Base-by-base conservation (phyloP, 2,888 invertebrate species). In the Leptinotarsa haldemani region DNA sequence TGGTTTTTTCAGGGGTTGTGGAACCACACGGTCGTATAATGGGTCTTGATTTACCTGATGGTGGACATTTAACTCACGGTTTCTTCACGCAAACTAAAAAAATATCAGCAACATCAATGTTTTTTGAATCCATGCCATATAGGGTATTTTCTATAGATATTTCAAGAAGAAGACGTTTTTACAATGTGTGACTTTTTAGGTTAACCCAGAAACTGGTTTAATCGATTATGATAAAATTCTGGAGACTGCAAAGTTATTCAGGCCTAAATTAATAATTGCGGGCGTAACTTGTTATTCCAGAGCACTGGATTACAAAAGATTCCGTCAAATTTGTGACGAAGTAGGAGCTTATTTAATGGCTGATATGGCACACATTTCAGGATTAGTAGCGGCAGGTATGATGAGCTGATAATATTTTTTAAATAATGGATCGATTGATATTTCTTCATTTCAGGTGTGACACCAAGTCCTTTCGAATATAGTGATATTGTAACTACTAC, bases 41-140 rank as follows among this genome's bases (percentile, higher is more conserved):
- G 99, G 95, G 97, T 0, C 88, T 99, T 69, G 97, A 99, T 88
- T 89, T 99, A 74, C 97, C 98, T 1, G 98, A 99, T 86, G 99
- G 99, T 80, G 99, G 99, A 0, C 99, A 99, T 88, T 91, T 97
- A 77, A 96, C 96, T 5, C 97, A 97, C 82, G 94, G 94, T 40
- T 98, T 98, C 88, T 95, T 96, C 89, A 98, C 98, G 0, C 90
- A 93, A 9, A 93, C 90, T 12, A 97, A 96, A 87, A 96, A 95
- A 88, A 95, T 99, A 74, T 99, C 98, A 0, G 98, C 98, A 9
- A 98, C 98, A 0, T 98, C 98, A 0, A 94, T 98, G 76, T 99
- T 97, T 90, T 99, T 99, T 86, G 98, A 99, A 89, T 97, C 98
- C 73, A 95, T 98, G 95, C 98, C 98, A 0, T 99, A 99, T 87